Evolutionary conservation across 2,113 vertebrate genomes (phyloP).

Genomic region (Phainopepla nitens): DNA sequence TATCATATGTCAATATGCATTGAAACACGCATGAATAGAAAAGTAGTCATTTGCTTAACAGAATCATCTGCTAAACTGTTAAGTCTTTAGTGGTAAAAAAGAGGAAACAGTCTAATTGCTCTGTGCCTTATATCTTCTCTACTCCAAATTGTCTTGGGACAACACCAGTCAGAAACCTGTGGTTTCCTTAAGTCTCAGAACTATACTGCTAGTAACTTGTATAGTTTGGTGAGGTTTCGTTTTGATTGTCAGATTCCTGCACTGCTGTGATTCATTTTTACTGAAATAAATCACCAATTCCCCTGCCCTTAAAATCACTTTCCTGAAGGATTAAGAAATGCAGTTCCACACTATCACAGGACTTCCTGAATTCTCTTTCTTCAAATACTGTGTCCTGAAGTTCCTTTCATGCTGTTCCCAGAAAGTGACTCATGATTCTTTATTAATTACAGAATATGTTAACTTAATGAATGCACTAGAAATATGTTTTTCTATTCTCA

Average conservation of each 20-base stretch:
- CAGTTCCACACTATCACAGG: background rate
- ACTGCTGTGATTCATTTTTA: background rate
- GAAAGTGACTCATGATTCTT: constrained; percentile 14
- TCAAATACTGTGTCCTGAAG: background rate
- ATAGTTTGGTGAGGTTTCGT: background rate
- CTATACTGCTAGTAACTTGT: background rate
- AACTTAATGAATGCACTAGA: constrained; percentile 6
- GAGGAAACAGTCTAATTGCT: background rate
- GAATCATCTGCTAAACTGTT: background rate
- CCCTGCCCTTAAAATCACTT: background rate
- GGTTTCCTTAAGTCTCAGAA: background rate
- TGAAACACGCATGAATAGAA: background rate
- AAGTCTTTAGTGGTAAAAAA: background rate
- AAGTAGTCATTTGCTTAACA: background rate
- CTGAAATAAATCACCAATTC: background rate
- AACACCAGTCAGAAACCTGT: background rate
- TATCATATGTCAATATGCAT: background rate
- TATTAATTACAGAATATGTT: constrained; percentile 33
- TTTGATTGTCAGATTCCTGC: background rate
- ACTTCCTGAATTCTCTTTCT: background rate
- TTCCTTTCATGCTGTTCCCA: constrained; percentile 14
- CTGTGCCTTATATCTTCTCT: background rate
- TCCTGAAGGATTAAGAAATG: background rate
- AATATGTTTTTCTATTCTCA: background rate
- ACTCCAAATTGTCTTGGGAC: background rate